Evolutionary conservation across 1,140 invertebrate species (phyloP).

Genomic region (Himalopsyche phryganea): DNA sequence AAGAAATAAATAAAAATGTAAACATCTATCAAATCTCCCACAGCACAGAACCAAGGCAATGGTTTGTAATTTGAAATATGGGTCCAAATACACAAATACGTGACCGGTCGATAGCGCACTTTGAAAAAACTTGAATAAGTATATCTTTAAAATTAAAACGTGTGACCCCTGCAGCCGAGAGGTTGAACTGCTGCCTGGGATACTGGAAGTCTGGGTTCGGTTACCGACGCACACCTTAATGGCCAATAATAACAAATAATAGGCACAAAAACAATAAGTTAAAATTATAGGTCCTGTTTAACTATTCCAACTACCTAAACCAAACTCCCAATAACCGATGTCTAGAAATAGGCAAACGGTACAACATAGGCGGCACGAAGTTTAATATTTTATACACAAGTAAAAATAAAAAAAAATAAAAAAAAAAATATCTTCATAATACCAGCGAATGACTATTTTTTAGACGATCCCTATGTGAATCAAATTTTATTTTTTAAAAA

Average conservation of each 20-base stretch:
- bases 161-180: constrained; percentile 16
- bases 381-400: no score
- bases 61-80: not conserved
- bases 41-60: not conserved
- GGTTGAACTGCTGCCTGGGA: constrained; percentile 15
- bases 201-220: constrained; percentile 6
- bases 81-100: not conserved
- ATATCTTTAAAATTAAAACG: constrained; percentile 27
- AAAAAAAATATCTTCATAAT: no score
- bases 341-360: constrained; percentile 3
- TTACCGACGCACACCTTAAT: constrained; percentile 17
- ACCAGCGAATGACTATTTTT: no score
- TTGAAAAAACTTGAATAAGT: not conserved
- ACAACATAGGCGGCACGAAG: not conserved
- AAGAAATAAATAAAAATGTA: no score
- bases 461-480: no score
- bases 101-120: not conserved
- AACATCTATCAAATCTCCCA: no score
- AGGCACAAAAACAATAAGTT: constrained; percentile 32
- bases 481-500: no score
- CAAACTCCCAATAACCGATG: constrained; percentile 18
- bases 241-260: constrained; percentile 34
- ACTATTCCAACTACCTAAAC: constrained; percentile 29
- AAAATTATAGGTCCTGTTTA: constrained; percentile 28
- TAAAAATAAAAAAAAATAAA: no score